Evolutionary conservation across 2,113 vertebrate species (phyloP).

Genomic region (Dromiciops gliroides): DNA sequence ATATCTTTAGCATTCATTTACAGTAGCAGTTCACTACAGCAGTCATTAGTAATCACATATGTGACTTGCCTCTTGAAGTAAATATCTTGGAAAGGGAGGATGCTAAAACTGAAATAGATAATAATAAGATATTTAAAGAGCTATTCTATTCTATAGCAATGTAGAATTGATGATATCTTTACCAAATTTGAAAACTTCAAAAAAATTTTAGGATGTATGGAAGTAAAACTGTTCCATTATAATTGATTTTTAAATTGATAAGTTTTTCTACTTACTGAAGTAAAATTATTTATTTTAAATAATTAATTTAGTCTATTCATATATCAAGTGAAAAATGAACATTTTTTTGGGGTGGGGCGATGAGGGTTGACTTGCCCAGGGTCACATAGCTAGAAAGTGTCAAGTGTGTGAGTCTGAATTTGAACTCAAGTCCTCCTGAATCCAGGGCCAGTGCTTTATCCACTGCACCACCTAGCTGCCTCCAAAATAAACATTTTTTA

Average conservation of each 20-base stretch:
- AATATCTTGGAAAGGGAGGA: conserved; percentile 92
- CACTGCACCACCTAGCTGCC: no score
- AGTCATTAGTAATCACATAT: conserved; percentile 79
- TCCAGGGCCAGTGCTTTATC: no score
- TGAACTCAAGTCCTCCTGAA: no score
- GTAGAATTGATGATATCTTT: conserved; percentile 21
- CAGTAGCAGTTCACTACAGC: conserved; percentile 77
- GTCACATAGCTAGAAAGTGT: no score
- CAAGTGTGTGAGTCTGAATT: no score
- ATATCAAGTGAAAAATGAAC: conserved; percentile 21
- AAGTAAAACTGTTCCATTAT: conserved; percentile 11
- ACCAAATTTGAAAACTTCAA: conserved; percentile 32
- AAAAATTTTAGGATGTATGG: conserved; percentile 21
- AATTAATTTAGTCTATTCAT: not conserved
- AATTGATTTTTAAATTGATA: not conserved
- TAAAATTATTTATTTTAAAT: not conserved
- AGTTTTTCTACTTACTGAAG: not conserved
- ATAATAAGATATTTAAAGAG: conserved; percentile 75
- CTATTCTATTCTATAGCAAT: not conserved
- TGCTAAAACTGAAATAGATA: conserved; percentile 90
- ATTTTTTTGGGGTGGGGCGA: no score
- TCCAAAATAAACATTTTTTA: conserved; percentile 25
- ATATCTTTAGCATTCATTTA: conserved; percentile 60
- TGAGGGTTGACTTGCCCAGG: no score
- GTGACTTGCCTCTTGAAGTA: conserved; percentile 95